Evolutionary conservation across 1,140 invertebrate genomes (phyloP), one percentile per base, ranked within the genome.

Genomic region (Ceratosolen fusciceps): DNA sequence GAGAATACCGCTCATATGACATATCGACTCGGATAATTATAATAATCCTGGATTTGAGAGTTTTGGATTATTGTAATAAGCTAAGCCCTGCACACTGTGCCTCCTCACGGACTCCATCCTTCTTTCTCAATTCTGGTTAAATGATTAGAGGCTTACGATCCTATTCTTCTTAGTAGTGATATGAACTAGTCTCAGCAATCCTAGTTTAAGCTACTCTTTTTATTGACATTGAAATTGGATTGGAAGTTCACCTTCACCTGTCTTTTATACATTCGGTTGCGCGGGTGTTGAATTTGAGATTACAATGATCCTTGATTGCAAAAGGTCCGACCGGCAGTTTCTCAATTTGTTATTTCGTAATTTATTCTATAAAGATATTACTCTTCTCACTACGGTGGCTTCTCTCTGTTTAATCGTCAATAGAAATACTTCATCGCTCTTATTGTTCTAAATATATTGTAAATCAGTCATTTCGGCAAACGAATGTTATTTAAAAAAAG

Each of bases 21-120:
- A 71, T 62, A 16, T 29, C 73, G 52, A 21, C 39, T 31, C 81
- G 58, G 39, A 60, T 83, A 82, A 83, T 83, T 83, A 80, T 79
- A 70, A 79, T 75, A 82, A 84, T 84, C 80, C 80, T 65, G 37
- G 54, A 83, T 82, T 82, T 79, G 74, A 83, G 81, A 84, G 74
- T 83, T 84, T 83, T 84, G 83, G 81, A 82, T 81, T 83, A 81
- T 82, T 78, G 81, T 82, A 82, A 81, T 83, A 82, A 83, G 81
- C 21, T 43, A 9, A 34, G 1, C 12, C 5, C 19, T 43, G 37
- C 65, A 26, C 39, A 9, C 65, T 2, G 39, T 5, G n/a, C 43
- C 39, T 49, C 24, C 9, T 47, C 12, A 5, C 24, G 2, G 3
- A 24, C 29, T 49, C n/a, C 24, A 14, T 26, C 24, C 24, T 26